Percentiles rank a stretch among this genome's conserved stretches.
These are phyloP conservation scores for Myrmecobius fasciatus DNA, from an alignment of 2,113 vertebrate genomes.

Conservation along the genomic window DNA sequence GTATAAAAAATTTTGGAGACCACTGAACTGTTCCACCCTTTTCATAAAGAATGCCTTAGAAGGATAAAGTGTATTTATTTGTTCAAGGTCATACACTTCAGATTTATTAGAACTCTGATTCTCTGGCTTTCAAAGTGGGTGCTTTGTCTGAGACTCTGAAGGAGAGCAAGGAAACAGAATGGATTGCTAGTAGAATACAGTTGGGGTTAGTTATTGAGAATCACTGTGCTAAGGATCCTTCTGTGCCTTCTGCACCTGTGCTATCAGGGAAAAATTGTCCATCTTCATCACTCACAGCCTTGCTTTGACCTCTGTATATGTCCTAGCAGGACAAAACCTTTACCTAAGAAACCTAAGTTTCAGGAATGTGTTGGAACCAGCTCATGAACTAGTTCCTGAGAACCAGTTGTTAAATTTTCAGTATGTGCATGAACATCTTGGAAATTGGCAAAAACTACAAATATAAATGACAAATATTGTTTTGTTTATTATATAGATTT, in stretches of 20 bases:
- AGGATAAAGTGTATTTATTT: not conserved
- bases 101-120: not conserved
- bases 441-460: not conserved
- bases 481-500: not conserved
- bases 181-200: not conserved
- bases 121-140: not conserved
- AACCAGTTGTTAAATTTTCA: not conserved
- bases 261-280: not conserved
- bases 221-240: not conserved
- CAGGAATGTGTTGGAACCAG: not conserved
- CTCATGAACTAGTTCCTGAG: not conserved
- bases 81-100: not conserved
- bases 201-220: not conserved
- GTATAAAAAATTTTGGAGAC: not conserved
- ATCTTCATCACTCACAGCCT: not conserved
- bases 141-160: not conserved
- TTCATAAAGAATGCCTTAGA: not conserved
- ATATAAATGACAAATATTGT: too few relatives aligned
- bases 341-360: not conserved
- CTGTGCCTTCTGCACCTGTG: not conserved
- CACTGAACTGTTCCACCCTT: not conserved
- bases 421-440: not conserved
- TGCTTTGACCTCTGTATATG: not conserved
- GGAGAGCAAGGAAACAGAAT: not conserved
- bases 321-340: not conserved